Base-by-base conservation (phyloP, 2,797 vertebrate genomes). In the Lacerta bilineata region DNA sequence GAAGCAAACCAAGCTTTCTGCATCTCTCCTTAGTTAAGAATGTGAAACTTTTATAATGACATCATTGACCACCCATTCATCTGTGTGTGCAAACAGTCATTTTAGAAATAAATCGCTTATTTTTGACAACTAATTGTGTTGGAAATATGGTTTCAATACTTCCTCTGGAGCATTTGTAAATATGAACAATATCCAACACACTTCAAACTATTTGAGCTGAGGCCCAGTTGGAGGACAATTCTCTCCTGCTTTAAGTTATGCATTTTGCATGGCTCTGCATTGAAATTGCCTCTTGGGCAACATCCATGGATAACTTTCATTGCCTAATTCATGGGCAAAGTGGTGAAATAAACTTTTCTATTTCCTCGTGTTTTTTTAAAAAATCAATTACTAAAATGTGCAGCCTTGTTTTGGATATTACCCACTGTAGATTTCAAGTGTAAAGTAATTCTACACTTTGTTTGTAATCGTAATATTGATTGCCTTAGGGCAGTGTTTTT, bases 211-310 rank as follows among this genome's bases (percentile, higher is more conserved):
- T 23, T 92, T 87, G 66, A 92, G 88, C n/a, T 61, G 75, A 80
- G 83, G 77, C 43, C 85, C 61, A 87, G 27, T 82, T 71, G 92
- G 87, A 87, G 68, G 68, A 87, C 85, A 87, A 80, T 84, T 66
- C n/a, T 18, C 2, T 89, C 77, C 17, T 50, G 3, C 33, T 88
- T 43, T 72, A 81, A 88, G 18, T 69, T 15, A 1, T 91, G 86
- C 29, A 1, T 7, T 88, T 92, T 90, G 41, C 77, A 78, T 8
- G 15, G 79, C 81, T 27, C 87, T 86, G 72, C 20, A 82, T 41
- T 84, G 87, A 46, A 92, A 85, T 83, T 59, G 4, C 29, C 79
- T 61, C 5, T 39, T n/a, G 0, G 2, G 46, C 88, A 87, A 87
- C 76, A 91, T 39, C 61, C 84, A 80, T 75, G 83, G 36, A 66